Conservation (phyloP, 2,797 vertebrate genomes). For the Melopsittacus undulatus region DNA sequence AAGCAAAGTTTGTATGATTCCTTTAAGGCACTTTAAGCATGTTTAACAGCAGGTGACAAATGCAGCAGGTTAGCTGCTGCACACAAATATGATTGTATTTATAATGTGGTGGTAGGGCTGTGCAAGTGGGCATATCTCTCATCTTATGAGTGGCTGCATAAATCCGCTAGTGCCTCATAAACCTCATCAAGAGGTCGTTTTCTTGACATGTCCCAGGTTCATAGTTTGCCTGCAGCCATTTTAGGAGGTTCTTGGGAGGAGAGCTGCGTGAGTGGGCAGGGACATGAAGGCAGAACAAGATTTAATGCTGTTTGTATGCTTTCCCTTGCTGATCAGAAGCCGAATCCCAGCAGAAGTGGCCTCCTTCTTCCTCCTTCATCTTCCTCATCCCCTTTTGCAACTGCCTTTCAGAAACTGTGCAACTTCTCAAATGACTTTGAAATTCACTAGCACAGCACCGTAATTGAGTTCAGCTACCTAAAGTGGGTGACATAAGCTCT, state of each 20-base stretch:
- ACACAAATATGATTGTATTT: neutral
- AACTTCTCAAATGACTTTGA: constrained; percentile 13
- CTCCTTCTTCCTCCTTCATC: neutral
- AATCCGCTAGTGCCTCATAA: neutral
- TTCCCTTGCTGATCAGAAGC: neutral
- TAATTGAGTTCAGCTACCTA: neutral
- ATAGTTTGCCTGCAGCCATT: neutral
- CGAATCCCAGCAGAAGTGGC: neutral
- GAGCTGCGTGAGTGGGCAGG: neutral
- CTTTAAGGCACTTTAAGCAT: neutral
- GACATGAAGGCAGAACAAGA: neutral
- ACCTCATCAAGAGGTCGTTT: neutral
- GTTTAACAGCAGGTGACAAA: neutral
- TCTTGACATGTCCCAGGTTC: neutral
- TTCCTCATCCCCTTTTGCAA: neutral
- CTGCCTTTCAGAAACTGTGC: neutral
- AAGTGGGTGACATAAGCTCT: neutral
- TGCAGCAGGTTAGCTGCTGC: neutral
- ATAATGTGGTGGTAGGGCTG: neutral
- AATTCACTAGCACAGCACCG: neutral
- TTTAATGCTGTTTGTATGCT: neutral
- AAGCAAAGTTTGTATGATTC: neutral
- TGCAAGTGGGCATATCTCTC: neutral
- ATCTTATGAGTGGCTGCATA: neutral
- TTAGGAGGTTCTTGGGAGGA: neutral